Base-by-base conservation (phyloP, 2,113 vertebrate species). In the Bothrops jararaca region DNA sequence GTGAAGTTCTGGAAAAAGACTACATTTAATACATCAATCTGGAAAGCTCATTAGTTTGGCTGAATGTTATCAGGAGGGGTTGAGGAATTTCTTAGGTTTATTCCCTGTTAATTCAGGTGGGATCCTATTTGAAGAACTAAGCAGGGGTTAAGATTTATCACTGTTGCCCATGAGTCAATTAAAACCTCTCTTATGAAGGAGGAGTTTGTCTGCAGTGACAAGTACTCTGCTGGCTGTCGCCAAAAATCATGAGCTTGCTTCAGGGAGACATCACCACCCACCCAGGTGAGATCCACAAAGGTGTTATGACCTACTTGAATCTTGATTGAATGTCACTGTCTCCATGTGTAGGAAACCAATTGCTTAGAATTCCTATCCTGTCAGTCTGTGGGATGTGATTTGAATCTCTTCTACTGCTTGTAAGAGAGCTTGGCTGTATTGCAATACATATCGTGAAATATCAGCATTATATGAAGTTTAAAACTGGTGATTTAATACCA, bases 221-320 rank as follows among this genome's bases (percentile, higher is more conserved):
- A 97, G 97, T 96, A 96, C 95, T 97, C 97, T 96, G 97, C 96
- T 97, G 97, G 97, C 96, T 97, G 93, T 96, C 96, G 94, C 95
- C 94, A 96, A 96, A 97, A 97, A 97, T 97, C 97, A 98, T 98
- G 97, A 97, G 97, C 60, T 86, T 91, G 97, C 98, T 97, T 97
- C 94, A 95, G 97, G 97, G 97, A 98, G 97, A 96, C 96, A 97
- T 98, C 97, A 97, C 95, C 96, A 97, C 97, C 97, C 97, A 97
- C 97, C 97, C 97, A 97, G 97, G 97, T 92, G 94, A 97, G 97
- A 97, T 97, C 97, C 97, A 96, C 95, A 97, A 97, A 98, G 97
- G 96, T 96, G 97, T 98, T 97, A 97, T 97, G 98, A 98, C 97
- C 98, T 94, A 87, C 97, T 98, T 97, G 97, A 98, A 97, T 98